Evolutionary conservation across 2,113 vertebrate species (phyloP).

Genomic region (Illadopsis cleaveri): DNA sequence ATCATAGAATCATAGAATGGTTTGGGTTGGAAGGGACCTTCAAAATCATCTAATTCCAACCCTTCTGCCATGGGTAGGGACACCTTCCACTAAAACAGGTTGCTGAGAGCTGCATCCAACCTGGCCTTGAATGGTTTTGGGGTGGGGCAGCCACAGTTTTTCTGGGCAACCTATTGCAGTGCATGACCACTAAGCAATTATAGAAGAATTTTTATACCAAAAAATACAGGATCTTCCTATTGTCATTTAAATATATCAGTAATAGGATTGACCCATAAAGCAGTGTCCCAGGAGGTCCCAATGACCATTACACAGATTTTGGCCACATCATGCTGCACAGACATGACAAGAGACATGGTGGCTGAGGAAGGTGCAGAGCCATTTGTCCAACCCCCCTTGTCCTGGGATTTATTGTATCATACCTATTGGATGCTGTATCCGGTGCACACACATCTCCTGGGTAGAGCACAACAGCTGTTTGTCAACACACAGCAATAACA

Average conservation of each 20-base stretch:
- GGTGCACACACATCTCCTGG: neutral
- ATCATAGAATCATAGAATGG: neutral
- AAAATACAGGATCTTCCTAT: neutral
- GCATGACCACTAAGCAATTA: neutral
- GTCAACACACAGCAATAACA: neutral
- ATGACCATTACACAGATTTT: neutral
- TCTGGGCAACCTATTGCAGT: neutral
- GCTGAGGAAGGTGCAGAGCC: neutral
- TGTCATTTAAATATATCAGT: neutral
- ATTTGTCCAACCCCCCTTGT: accelerated
- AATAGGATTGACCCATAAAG: neutral
- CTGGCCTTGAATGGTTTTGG: neutral
- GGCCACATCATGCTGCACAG: accelerated
- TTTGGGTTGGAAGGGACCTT: neutral
- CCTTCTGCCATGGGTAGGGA: neutral
- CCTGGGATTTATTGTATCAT: neutral
- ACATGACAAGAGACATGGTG: neutral
- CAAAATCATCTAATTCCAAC: neutral
- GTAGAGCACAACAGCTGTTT: neutral
- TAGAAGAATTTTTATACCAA: neutral
- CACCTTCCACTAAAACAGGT: neutral
- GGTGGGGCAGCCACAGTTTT: neutral
- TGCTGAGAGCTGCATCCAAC: neutral
- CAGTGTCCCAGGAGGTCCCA: neutral
- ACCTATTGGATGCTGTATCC: neutral